These are phyloP conservation scores for Enoplosus armatus DNA, from an alignment of 2,797 vertebrate genomes.

Conservation along the genomic window DNA sequence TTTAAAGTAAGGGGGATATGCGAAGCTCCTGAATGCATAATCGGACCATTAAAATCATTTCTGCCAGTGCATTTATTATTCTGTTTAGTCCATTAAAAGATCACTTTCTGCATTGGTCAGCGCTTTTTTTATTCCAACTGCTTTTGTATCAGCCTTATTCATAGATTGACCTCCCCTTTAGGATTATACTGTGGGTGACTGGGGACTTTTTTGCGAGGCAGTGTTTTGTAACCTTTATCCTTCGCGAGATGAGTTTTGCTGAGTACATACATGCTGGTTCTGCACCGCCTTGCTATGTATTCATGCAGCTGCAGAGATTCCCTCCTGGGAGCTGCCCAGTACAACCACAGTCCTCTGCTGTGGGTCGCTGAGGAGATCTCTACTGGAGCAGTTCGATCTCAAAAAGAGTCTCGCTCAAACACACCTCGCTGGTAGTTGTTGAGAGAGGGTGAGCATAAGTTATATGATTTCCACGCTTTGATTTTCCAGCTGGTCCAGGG, in stretches of 20 bases:
- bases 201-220: background rate
- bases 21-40: slow-evolving; percentile 45
- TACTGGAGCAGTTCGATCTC: slow-evolving; percentile 26
- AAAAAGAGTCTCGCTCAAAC: slow-evolving; percentile 19
- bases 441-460: slow-evolving; percentile 25
- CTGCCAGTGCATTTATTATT: slow-evolving; percentile 43
- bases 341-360: slow-evolving; percentile 37
- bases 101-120: slow-evolving; percentile 33
- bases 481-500: slow-evolving; percentile 32
- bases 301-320: slow-evolving; percentile 45
- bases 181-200: background rate
- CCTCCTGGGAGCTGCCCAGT: slow-evolving; percentile 50
- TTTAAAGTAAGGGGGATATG: slow-evolving; percentile 26
- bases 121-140: slow-evolving; percentile 16
- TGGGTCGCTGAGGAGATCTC: slow-evolving; percentile 30
- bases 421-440: slow-evolving; percentile 26
- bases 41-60: slow-evolving; percentile 31
- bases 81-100: slow-evolving; percentile 26
- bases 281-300: slow-evolving; percentile 39
- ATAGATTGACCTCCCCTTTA: slow-evolving; percentile 14
- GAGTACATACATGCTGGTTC: slow-evolving; percentile 35
- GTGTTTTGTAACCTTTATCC: slow-evolving; percentile 45
- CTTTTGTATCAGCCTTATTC: slow-evolving; percentile 20
- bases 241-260: slow-evolving; percentile 16
- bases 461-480: slow-evolving; percentile 41